phyloP scores from a whole-genome alignment of 2,888 invertebrate species.

The Palloptera scutellata region DNA sequence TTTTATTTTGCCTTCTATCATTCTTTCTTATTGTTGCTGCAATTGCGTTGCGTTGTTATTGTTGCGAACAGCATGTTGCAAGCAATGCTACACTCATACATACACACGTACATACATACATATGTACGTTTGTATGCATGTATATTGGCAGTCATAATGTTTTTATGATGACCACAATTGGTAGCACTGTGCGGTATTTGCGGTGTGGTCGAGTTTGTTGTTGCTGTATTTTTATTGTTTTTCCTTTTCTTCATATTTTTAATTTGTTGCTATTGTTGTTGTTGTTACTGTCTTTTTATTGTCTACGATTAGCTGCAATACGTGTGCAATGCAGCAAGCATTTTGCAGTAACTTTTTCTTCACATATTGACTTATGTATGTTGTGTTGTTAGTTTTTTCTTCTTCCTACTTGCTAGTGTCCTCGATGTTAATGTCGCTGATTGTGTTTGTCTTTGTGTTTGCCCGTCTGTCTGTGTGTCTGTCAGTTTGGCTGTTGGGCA shows the following conservation, averaged over 20 bases:
- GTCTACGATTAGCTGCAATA: background rate
- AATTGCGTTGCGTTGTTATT: background rate
- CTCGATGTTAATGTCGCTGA: background rate
- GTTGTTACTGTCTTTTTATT: constrained; percentile 12
- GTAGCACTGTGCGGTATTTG: background rate
- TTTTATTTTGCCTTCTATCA: constrained; percentile 8
- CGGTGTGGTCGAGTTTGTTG: background rate
- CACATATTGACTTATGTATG: background rate
- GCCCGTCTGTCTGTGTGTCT: constrained; percentile 20
- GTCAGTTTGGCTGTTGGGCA: constrained; percentile 20
- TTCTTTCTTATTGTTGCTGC: too few relatives aligned
- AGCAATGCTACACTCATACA: background rate
- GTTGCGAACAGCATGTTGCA: background rate
- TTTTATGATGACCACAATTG: constrained; percentile 23
- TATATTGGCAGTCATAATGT: constrained; percentile 2
- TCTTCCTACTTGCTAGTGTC: constrained; percentile 9
- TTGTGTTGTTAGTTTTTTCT: constrained; percentile 1
- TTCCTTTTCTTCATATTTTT: background rate
- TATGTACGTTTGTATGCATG: background rate
- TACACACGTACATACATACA: too few relatives aligned
- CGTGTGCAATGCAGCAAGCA: background rate
- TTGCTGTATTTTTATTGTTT: background rate
- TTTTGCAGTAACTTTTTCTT: background rate
- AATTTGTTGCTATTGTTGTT: constrained; percentile 24
- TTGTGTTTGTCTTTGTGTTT: constrained; percentile 18